These are phyloP conservation scores for Diplodus puntazzo DNA, from an alignment of 2,797 vertebrate genomes.

Conservation along the genomic window DNA sequence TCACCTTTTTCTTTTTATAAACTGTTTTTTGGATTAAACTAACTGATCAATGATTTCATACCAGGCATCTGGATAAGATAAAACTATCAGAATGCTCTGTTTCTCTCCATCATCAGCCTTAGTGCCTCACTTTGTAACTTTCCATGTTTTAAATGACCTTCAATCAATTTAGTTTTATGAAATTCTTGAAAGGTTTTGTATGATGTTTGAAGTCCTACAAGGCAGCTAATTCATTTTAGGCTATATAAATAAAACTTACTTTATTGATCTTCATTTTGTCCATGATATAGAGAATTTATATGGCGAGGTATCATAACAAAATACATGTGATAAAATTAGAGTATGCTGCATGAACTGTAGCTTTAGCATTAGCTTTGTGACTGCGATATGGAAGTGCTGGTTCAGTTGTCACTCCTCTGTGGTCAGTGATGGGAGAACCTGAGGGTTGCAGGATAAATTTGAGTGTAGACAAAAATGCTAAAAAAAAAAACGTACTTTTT, in stretches of 20 bases:
- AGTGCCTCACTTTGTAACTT: accelerated
- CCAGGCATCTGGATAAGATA: neutral
- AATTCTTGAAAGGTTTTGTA: accelerated
- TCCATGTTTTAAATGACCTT: constrained; percentile 32
- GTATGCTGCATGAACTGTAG: neutral
- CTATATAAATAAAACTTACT: neutral
- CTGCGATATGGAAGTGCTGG: neutral
- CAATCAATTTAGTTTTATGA: neutral
- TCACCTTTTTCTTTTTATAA: neutral
- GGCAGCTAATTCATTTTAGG: neutral
- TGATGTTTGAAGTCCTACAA: neutral
- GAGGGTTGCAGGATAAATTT: neutral
- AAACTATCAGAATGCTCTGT: neutral
- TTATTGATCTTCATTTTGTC: neutral
- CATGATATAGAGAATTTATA: neutral
- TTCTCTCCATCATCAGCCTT: neutral
- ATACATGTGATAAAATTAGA: neutral
- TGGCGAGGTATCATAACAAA: neutral
- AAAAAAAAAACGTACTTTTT: too few species aligned
- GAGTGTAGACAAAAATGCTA: neutral
- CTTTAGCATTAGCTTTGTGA: neutral
- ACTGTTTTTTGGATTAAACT: neutral
- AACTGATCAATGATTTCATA: neutral
- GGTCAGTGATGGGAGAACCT: neutral
- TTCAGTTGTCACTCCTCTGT: neutral